Conservation (phyloP, 2,113 vertebrate species). For the Recurvirostra avosetta region DNA sequence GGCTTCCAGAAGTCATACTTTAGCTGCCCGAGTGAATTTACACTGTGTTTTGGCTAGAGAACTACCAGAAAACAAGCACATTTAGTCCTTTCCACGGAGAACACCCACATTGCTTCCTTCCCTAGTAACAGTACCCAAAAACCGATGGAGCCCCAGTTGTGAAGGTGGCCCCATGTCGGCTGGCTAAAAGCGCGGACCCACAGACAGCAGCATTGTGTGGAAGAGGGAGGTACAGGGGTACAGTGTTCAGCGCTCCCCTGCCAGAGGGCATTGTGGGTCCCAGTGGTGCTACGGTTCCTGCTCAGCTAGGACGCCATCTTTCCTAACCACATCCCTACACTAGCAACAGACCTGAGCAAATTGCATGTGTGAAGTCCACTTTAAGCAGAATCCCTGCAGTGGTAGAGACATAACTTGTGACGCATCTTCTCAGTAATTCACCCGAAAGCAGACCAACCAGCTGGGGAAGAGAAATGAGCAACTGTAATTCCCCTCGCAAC, state of each 20-base stretch:
- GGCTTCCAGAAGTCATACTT: neutral
- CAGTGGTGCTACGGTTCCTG: accelerated
- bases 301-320: neutral
- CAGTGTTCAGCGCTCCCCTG: accelerated
- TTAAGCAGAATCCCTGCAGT: neutral
- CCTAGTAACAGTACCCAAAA: neutral
- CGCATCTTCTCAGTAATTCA: neutral
- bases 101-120: neutral
- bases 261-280: neutral
- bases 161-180: too few relatives aligned
- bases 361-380: neutral
- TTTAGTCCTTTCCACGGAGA: neutral
- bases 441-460: neutral
- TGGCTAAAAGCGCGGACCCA: accelerated
- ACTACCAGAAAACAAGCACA: neutral
- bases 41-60: neutral
- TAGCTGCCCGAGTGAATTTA: neutral
- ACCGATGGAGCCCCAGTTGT: accelerated
- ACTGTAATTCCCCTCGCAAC: constrained; percentile 2
- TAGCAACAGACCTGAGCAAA: neutral
- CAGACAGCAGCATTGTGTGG: accelerated
- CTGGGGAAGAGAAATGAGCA: constrained; percentile 2
- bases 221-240: neutral
- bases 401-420: neutral
- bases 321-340: neutral